Evolutionary conservation across 2,113 vertebrate genomes (phyloP), one percentile per base, ranked within the genome.

Genomic region (Puntigrus tetrazona): DNA sequence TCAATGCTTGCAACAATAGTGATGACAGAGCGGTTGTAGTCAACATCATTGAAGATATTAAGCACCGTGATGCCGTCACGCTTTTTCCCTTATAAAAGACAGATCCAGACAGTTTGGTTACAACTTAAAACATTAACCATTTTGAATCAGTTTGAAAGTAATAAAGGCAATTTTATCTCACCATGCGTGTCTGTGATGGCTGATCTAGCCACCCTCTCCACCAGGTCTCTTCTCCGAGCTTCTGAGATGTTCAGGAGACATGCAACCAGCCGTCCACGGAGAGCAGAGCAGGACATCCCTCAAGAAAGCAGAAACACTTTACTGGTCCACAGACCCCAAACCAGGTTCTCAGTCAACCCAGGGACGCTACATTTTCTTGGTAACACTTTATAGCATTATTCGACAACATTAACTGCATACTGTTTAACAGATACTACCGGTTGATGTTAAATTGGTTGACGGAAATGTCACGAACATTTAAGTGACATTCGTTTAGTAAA

Each of bases 171-270:
- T 38, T 38, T 36, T 38, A 16, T 50, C 90, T 92, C 86, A 93
- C 94, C 94, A 74, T 87, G 82, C 22, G 63, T 67, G 85, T 89
- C 84, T 89, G 88, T 93, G 57, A 95, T 74, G 11, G 93, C 93
- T 16, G 94, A 94, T 86, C 79, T 92, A 65, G 95, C 96, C 85
- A 95, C 91, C 4, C 77, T 93, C 90, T 95, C 95, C 88, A 96
- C 93, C 89, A 94, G 31, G 31, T 93, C 87, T 79, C 89, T 94
- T 85, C 92, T 92, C 69, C 91, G 93, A 86, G 92, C 95, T 90
- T 96, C 95, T 1, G 95, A 96, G 43, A 96, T 86, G 55, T 95
- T 96, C 85, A 95, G 92, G 52, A 95, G 94, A 91, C 95, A 96
- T 1, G 91, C 92, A 70, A 93, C 94, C 86, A 96, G 91, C 4